Conservation (phyloP, 2,797 vertebrate genomes). For the Hirundo rustica region DNA sequence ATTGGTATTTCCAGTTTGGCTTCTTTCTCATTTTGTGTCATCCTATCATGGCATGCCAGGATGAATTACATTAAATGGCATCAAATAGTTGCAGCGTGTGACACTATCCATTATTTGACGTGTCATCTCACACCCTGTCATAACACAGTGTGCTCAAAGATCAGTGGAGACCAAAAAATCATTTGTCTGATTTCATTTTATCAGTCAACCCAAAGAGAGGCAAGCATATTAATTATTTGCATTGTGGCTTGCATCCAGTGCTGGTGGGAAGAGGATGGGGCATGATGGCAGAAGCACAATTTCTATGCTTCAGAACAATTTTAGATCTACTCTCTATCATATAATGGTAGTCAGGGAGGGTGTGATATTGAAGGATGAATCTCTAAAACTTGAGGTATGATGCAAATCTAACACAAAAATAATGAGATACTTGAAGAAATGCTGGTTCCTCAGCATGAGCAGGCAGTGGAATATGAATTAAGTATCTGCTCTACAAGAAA, state of each 20-base stretch:
- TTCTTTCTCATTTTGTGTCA: constrained; percentile 65
- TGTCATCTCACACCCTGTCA: constrained; percentile 63
- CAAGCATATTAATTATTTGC: constrained; percentile 23
- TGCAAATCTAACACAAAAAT: background rate
- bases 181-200: constrained; percentile 61
- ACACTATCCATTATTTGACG: constrained; percentile 56
- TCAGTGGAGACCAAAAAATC: constrained; percentile 44
- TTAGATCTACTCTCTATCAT: background rate
- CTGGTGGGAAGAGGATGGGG: background rate
- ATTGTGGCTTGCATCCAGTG: background rate
- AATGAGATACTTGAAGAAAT: background rate
- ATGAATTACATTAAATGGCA: constrained; percentile 64
- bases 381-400: background rate
- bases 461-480: background rate
- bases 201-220: constrained; percentile 21
- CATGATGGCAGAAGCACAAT: background rate
- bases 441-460: background rate
- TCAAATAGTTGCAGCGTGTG: constrained; percentile 44
- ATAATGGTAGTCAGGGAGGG: background rate
- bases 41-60: constrained; percentile 44
- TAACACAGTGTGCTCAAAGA: constrained; percentile 48
- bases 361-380: background rate
- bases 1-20: constrained; percentile 60
- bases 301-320: background rate
- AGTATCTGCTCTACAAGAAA: background rate